phyloP scores from a whole-genome alignment of 1,140 invertebrate species.

The Glossosoma conforme region DNA sequence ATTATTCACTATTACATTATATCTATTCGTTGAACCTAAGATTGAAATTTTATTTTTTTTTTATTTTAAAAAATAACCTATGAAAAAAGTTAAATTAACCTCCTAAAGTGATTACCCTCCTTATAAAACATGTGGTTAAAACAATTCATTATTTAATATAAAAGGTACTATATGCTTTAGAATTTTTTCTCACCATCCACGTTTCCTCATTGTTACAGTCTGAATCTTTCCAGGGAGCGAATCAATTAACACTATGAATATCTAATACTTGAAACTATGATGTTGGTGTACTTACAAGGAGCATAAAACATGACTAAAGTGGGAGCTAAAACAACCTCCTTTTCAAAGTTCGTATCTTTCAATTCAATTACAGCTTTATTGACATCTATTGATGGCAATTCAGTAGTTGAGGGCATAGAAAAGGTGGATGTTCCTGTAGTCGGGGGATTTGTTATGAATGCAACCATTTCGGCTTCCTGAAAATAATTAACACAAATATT shows the following conservation, averaged over 20 bases:
- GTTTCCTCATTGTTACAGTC: neutral
- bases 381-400: conserved; percentile 34
- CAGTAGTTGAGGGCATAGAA: conserved; percentile 34
- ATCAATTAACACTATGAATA: neutral
- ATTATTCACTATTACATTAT: too few relatives aligned
- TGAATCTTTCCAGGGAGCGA: neutral
- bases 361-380: conserved; percentile 49
- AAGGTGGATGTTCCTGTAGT: conserved; percentile 38
- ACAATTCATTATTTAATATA: neutral
- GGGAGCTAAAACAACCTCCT: conserved; percentile 56
- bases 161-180: neutral
- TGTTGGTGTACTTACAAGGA: conserved; percentile 57
- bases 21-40: too few relatives aligned
- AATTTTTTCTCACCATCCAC: neutral
- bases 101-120: neutral
- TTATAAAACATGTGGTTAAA: neutral
- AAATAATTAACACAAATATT: conserved; percentile 26
- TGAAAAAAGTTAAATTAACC: too few relatives aligned
- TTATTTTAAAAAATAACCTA: too few relatives aligned
- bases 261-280: conserved; percentile 4
- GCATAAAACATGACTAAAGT: conserved; percentile 74
- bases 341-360: conserved; percentile 49
- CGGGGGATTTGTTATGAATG: conserved; percentile 61
- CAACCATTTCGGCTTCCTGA: conserved; percentile 59
- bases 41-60: too few relatives aligned